phyloP scores from a whole-genome alignment of 2,888 invertebrate genomes.

The Colletes collaris region DNA sequence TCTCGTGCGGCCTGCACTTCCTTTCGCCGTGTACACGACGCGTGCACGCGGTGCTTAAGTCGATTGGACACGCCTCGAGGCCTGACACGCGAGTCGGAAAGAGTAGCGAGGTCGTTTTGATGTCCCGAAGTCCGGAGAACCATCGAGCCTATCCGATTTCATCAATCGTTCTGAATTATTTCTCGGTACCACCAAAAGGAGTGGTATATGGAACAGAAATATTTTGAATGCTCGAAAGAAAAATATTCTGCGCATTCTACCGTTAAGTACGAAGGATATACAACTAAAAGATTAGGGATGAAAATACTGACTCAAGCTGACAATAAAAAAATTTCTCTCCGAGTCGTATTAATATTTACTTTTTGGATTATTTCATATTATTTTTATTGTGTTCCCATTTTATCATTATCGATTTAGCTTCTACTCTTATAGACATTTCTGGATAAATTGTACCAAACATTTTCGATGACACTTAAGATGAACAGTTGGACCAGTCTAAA shows the following conservation, averaged over 20 bases:
- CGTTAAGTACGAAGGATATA: not conserved
- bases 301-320: too few relatives aligned
- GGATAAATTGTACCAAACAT: too few relatives aligned
- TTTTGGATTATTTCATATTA: too few relatives aligned
- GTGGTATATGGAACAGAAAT: not conserved
- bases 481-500: too few relatives aligned
- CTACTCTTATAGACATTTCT: too few relatives aligned
- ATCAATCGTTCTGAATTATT: conserved; percentile 44
- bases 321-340: too few relatives aligned
- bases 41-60: conserved; percentile 46
- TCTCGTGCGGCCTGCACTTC: conserved; percentile 27
- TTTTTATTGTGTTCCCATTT: too few relatives aligned
- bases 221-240: not conserved
- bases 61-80: conserved; percentile 57
- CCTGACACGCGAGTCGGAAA: conserved; percentile 10
- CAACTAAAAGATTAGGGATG: not conserved
- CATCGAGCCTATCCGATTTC: conserved; percentile 39
- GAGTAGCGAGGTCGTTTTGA: conserved; percentile 11
- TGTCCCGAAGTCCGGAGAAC: conserved; percentile 1
- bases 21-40: conserved; percentile 7
- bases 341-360: too few relatives aligned
- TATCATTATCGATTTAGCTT: too few relatives aligned
- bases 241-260: not conserved
- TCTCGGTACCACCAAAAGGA: not conserved
- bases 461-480: too few relatives aligned